Base-by-base conservation (phyloP, 64 coral and sea anemone species). In the Porites australiensis region DNA sequence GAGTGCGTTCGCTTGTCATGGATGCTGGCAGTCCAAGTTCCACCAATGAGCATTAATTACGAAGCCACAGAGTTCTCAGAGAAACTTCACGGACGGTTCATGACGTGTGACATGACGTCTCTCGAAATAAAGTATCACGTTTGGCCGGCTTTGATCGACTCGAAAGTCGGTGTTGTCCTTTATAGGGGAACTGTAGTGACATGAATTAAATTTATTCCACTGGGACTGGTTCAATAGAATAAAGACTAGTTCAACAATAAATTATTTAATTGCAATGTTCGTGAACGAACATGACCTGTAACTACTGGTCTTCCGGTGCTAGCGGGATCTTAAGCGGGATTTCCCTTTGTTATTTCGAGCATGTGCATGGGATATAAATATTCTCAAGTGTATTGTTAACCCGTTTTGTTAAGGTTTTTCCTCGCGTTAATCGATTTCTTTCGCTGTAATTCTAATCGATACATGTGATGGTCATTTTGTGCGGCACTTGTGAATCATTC, bases 141-240 rank as follows among this genome's bases (percentile, higher is more conserved):
- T 1, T 98, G 97, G 97, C 97, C 97, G 53, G 88, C 88, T 44
- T 86, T 99, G 71, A 91, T 94, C 65, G 94, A 98, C 91, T 91
- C 83, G 44, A 76, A 91, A 3, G 79, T 75, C 4, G 54, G 85
- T 43, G 77, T 90, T 45, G 94, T 94, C 10, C 84, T 94, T 46
- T 96, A 96, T 21, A 93, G 79, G 67, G 97, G 91, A 48, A 88
- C 71, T 13, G 97, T 98, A 7, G 88, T 93, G 47, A 98, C 97
- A 70, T 98, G 79, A 94, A n/a, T 61, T 6, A 12, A 60, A 60
- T 27, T 10, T 4, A 23, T 4, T 6, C 75, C 53, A 64, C 57
- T 6, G 57, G 18, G 13, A 64, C 13, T 64, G 12, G 4, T 64
- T 16, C 16, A 64, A 16, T 4, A 64, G 18, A 64, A 4, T 16